These are phyloP conservation scores for Tychaedon coryphoeus DNA, from an alignment of 2,113 vertebrate genomes.

Conservation along the genomic window DNA sequence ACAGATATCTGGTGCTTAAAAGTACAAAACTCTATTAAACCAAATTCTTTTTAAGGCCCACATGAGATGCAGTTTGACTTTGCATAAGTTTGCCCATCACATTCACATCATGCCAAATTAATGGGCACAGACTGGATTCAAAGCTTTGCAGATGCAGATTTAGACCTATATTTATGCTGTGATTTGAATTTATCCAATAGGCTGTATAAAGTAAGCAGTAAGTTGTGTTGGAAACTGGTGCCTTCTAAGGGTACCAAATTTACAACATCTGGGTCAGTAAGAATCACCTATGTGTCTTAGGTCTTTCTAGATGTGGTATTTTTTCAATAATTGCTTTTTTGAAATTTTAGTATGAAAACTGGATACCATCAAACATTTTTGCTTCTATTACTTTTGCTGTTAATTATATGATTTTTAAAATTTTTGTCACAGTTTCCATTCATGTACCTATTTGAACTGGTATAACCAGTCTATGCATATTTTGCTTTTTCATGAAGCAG, in stretches of 20 bases:
- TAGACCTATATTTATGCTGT: neutral
- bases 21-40: neutral
- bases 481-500: neutral
- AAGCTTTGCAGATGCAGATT: slow-evolving; percentile 7
- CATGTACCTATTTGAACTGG: neutral
- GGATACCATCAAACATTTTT: neutral
- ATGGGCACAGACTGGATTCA: neutral
- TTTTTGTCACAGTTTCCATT: neutral
- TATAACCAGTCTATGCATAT: neutral
- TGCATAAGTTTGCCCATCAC: neutral
- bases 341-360: neutral
- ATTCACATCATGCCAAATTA: neutral
- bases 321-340: neutral
- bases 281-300: neutral
- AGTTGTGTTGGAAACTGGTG: neutral
- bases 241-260: neutral
- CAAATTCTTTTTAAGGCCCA: neutral
- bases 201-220: neutral
- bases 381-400: neutral
- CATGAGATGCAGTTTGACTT: neutral
- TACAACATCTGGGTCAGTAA: neutral
- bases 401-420: neutral
- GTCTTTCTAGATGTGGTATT: neutral
- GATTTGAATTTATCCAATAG: neutral
- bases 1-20: neutral